These are phyloP conservation scores for Boloria euphrosyne DNA, from an alignment of 2,888 invertebrate genomes.

Conservation along the genomic window DNA sequence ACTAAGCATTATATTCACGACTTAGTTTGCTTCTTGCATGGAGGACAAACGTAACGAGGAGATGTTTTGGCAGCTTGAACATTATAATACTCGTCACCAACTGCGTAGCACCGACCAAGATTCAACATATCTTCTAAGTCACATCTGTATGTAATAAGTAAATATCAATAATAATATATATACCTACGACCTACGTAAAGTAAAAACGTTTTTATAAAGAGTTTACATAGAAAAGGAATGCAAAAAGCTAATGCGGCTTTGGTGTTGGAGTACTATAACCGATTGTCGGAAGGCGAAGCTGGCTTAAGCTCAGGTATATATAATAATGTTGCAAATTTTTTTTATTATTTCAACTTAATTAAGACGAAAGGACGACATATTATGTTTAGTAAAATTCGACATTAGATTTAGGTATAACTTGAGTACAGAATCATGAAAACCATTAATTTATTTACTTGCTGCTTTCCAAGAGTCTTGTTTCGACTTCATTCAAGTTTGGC, in stretches of 20 bases:
- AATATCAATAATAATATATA: no score
- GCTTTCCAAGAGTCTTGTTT: constrained; percentile 53
- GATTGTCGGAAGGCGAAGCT: background rate
- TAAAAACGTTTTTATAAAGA: no score
- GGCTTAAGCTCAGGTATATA: no score
- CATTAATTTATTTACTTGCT: constrained; percentile 54
- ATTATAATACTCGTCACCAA: constrained; percentile 63
- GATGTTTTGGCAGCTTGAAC: constrained; percentile 53
- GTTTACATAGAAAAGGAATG: no score
- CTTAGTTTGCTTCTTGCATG: constrained; percentile 43
- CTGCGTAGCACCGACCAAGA: constrained; percentile 65
- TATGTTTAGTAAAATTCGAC: no score
- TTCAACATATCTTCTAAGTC: constrained; percentile 69
- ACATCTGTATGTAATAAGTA: constrained; percentile 48
- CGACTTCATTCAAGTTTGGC: constrained; percentile 58
- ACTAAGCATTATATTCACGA: background rate
- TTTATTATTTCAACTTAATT: no score
- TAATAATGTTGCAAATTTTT: no score
- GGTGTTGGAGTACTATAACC: background rate
- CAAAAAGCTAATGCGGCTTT: background rate
- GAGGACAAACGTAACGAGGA: constrained; percentile 30
- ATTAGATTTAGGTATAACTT: no score
- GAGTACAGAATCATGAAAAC: background rate
- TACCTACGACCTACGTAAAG: no score
- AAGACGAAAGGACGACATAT: no score